phyloP scores from a whole-genome alignment of 2,797 vertebrate genomes.

The Champsocephalus esox region DNA sequence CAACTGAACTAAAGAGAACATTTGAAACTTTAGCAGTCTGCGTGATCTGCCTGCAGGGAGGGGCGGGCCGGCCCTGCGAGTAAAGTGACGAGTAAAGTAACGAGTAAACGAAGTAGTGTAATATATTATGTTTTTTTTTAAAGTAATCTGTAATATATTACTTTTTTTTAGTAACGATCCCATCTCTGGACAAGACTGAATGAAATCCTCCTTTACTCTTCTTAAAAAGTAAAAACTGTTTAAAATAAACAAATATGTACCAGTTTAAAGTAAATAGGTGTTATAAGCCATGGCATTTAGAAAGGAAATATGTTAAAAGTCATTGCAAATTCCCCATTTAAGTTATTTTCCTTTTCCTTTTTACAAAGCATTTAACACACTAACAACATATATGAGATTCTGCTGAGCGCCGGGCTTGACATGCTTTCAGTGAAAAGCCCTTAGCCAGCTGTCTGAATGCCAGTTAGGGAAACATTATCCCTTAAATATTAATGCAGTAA shows the following conservation, averaged over 20 bases:
- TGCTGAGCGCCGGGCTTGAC: constrained; percentile 41
- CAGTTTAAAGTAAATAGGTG: not conserved
- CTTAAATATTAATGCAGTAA: constrained; percentile 87
- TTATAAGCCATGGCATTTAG: not conserved
- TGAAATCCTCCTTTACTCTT: not conserved
- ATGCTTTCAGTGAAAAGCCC: constrained; percentile 68
- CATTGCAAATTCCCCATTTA: not conserved
- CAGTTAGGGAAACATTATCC: constrained; percentile 84
- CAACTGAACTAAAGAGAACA: too few species aligned
- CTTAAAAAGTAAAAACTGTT: not conserved
- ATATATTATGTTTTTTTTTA: too few species aligned
- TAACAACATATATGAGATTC: constrained; percentile 49
- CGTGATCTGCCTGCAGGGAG: too few species aligned
- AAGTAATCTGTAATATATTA: too few species aligned
- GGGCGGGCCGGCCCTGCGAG: too few species aligned
- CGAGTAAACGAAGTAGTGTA: too few species aligned
- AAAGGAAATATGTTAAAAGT: not conserved
- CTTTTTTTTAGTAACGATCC: too few species aligned
- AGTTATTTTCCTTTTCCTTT: not conserved
- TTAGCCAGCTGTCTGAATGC: constrained; percentile 76
- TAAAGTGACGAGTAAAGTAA: too few species aligned
- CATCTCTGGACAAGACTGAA: not conserved
- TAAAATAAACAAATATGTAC: not conserved
- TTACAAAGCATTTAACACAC: constrained; percentile 41
- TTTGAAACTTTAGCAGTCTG: too few species aligned